These are phyloP conservation scores for Chrysogorgia sp. DNA, from an alignment of 92 coral and sea anemone species.

Conservation along the genomic window DNA sequence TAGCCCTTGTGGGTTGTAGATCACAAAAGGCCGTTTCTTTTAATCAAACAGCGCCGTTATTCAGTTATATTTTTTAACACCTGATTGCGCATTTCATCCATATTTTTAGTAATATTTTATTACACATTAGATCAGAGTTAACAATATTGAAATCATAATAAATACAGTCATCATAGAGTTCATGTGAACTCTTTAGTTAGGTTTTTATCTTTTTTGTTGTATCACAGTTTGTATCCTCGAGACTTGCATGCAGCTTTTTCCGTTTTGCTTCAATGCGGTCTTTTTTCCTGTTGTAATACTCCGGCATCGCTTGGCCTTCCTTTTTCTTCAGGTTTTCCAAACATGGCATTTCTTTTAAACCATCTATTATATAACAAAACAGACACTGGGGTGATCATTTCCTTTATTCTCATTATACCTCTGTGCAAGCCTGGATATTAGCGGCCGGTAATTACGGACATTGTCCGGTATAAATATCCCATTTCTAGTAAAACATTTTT, in stretches of 20 bases:
- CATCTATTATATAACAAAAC: slow-evolving; percentile 47
- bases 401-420: neutral
- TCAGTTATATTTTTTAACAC: too few species aligned
- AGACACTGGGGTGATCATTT: neutral
- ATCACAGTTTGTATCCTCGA: neutral
- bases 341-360: slow-evolving; percentile 65
- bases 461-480: too few species aligned
- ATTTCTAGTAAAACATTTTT: too few species aligned
- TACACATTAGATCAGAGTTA: too few species aligned
- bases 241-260: slow-evolving; percentile 13
- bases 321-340: slow-evolving; percentile 74
- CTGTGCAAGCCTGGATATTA: neutral
- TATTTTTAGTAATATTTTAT: too few species aligned
- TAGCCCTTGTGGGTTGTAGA: too few species aligned
- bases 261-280: slow-evolving; percentile 77
- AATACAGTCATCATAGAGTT: too few species aligned
- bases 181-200: neutral
- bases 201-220: neutral
- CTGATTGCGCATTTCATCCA: too few species aligned
- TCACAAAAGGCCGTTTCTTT: too few species aligned
- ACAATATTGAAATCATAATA: too few species aligned
- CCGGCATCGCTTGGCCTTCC: slow-evolving; percentile 74
- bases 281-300: slow-evolving; percentile 79
- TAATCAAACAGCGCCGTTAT: too few species aligned
- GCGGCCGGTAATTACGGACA: too few species aligned